phyloP scores from a whole-genome alignment of 2,113 vertebrate genomes.

The Sapajus apella region DNA sequence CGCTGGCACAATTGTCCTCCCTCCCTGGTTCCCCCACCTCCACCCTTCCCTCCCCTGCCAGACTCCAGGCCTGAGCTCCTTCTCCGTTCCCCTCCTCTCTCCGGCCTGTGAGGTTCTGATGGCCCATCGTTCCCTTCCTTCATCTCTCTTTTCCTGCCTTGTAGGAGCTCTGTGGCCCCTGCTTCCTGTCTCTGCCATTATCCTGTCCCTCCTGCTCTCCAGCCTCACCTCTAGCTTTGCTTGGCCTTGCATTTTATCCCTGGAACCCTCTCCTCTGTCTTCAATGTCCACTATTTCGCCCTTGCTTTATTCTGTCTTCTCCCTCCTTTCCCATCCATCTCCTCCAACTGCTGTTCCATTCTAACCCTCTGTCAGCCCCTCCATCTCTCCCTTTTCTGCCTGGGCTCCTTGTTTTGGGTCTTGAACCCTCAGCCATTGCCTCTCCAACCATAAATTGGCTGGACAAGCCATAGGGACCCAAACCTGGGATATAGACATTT shows the following conservation, averaged over 20 bases:
- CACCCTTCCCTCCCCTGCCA: background rate
- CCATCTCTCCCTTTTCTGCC: background rate
- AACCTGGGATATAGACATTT: background rate
- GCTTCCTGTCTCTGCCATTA: no score
- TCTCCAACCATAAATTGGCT: background rate
- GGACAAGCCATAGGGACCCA: rapidly evolving
- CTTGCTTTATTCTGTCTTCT: background rate
- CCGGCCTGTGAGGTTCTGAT: background rate
- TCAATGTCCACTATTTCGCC: background rate
- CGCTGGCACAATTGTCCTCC: background rate
- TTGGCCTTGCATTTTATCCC: background rate
- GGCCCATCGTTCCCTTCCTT: background rate
- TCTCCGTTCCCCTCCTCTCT: rapidly evolving
- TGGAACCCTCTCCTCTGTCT: background rate
- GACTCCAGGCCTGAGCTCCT: background rate
- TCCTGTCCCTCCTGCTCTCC: background rate
- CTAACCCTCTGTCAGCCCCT: rapidly evolving
- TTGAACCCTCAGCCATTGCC: background rate
- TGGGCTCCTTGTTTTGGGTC: background rate
- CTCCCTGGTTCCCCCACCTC: background rate
- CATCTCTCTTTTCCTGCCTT: background rate
- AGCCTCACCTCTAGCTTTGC: background rate
- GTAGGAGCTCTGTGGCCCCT: background rate
- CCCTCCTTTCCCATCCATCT: background rate
- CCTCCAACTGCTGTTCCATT: background rate